Evolutionary conservation across 2,888 invertebrate species (phyloP), one percentile per base, ranked within the genome.

Genomic region (Lasioglossum morio): DNA sequence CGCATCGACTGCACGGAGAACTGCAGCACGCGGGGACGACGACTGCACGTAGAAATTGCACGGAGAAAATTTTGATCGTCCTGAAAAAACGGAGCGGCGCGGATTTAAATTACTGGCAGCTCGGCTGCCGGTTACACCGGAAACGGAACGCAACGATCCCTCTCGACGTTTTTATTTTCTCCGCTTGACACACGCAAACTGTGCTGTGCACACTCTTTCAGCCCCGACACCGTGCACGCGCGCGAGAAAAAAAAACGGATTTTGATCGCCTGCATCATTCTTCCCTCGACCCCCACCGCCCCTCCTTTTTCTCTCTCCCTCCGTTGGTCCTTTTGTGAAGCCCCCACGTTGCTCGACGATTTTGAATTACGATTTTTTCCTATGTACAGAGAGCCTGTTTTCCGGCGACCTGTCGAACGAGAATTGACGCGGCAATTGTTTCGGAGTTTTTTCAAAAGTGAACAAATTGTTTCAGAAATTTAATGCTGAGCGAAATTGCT

Each of bases 111-210:
- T 79, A 66, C 72, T 16, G 53, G 63, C 30, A 30, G 27, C 27
- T 30, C 46, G 12, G 53, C 19, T 48, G 16, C 37, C 70, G 81
- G 10, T 57, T 69, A 37, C 70, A 70, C 69, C 23, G 34, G 74
- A 75, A 72, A 75, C 48, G 82, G 48, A 81, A 75, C 46, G 75
- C 74, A 69, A 75, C 82, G 37, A 69, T 23, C 48, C 37, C 60
- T 63, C 46, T 79, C 57, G 23, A 23, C 46, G 46, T 48, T 40
- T 7, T 76, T 30, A 43, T 76, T 76, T 66, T 66, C 34, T 66
- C 66, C 19, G 34, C 66, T 34, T 23, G 63, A 63, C 63, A 63
- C 30, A 63, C 30, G 16, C 66, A 34, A 66, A 66, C 8, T 23
- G 66, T 10, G 34, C 66, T 34, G 19, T 34, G 19, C 34, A 66